Evolutionary conservation across 2,797 vertebrate genomes (phyloP), one percentile per base, ranked within the genome.

Genomic region (Eleutherodactylus coqui): DNA sequence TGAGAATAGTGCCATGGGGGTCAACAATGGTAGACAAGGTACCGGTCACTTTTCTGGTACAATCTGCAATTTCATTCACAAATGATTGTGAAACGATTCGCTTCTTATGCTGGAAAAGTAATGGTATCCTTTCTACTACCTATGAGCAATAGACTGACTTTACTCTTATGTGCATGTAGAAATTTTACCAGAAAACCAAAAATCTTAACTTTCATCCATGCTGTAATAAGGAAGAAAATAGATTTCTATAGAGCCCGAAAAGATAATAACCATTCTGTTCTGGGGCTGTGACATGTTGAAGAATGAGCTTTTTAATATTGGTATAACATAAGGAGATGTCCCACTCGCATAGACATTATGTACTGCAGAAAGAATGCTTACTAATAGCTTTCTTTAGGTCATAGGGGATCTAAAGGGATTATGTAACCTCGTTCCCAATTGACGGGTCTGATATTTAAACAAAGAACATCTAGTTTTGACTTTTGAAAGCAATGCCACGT

Each of bases 361-460:
- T 75, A 62, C 45, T 78, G 38, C 41, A 55, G 76, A 84, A 87
- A 45, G 76, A 87, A 87, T 82, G 82, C 43, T 64, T 58, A 32
- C 47, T 55, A 62, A 49, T 47, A 19, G 84, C 53, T 81, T 80
- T 75, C 41, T 62, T 45, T 72, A 43, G 84, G 85, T 86, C 70
- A 86, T 73, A 82, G 70, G 24, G 34, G 78, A 55, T 75, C 75
- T 86, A 29, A 27, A 36, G 58, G 49, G 60, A 53, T 86, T 51
- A 24, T 82, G 78, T 86, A 67, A 76, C 32, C 29, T 62, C 19
- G 73, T 80, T 73, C 27, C 67, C 9, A 76, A 82, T 38, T 38
- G 24, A 38, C 32, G 38, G 69, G 69, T 53, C 85, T 86, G 85
- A 27, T 73, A 45, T 58, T 79, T 43, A 79, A 85, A 85, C 76